Base-by-base conservation (phyloP, 2,888 invertebrate genomes). In the Atethmia centrago region DNA sequence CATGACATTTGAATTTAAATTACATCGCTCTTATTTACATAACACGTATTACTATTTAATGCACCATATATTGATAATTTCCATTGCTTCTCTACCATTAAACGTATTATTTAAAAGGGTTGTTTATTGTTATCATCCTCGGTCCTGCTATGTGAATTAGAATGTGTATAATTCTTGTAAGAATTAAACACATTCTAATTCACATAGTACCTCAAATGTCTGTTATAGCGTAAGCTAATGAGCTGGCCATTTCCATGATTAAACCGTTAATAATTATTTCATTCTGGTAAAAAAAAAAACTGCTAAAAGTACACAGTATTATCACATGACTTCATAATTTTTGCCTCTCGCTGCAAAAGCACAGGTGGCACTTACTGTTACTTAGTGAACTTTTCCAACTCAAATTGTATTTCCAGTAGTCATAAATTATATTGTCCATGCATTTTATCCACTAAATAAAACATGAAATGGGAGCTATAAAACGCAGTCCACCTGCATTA, bases 401-500 rank as follows among this genome's bases (percentile, higher is more conserved):
- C 51, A 49, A 51, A 36, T 56, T 66, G 56, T 79, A 59, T n/a
- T n/a, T n/a, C n/a, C n/a, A n/a, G n/a, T n/a, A 19, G 36, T 58
- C 45, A 40, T 64, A 53, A 77, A 77, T 81, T 77, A 65, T 66
- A 73, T 59, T 62, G 70, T 77, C 65, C 62, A 51, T 79, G 77
- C 65, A 79, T 79, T 80, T 79, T 71, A 77, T 85, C 63, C 64
- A 71, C 68, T 80, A 82, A 73, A 86, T 83, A 74, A 82, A 79
- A 71, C 72, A 78, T 74, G 70, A 62, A 77, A 84, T 72, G 64
- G 61, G 21, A 12, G 59, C 59, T 75, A 71, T 69, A 76, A 77
- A 83, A 80, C 59, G 77, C 83, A 79, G 71, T 83, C 81, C 84
- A 80, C 72, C 87, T 85, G 88, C 89, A 90, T 90, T 90, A 90